Evolutionary conservation across 2,797 vertebrate species (phyloP), one percentile per base, ranked within the genome.

Genomic region (Tokudaia muenninki): DNA sequence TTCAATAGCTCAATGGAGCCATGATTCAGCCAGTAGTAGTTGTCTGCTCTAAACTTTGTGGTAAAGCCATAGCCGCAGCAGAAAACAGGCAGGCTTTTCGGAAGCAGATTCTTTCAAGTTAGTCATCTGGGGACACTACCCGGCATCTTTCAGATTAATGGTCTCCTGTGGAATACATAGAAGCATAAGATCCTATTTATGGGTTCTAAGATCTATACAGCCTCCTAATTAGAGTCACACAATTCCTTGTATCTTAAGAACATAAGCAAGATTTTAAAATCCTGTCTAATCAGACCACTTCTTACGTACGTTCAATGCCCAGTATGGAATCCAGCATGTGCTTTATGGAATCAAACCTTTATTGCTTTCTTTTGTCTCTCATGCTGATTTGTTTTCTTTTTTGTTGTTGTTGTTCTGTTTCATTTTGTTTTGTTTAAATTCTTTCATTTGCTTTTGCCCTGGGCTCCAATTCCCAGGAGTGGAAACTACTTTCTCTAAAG

Each of bases 261-360:
- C 57, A 94, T 72, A 67, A 77, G 10, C 67, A 59, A 86, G 50
- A 74, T 92, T 94, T 96, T 77, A 94, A 95, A 95, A 84, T 78
- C 17, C 31, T 70, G 63, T 89, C 95, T 87, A 87, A 63, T 87
- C 84, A 92, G 63, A 94, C 65, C 2, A 55, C 26, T 37, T 41
- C 41, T 41, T 41, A 41, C 41, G 41, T 2, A 41, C 41, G 41
- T 41, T 41, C 41, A 41, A 41, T 3, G 4, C n/a, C 84, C 74
- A 31, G 67, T 59, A 52, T 3, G 34, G 26, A 88, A 83, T 72
- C 29, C 34, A 83, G 22, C 11, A 57, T 1, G 0, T 63, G 47
- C 57, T 94, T 94, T 77, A 70, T 52, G n/a, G 93, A 81, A 74
- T n/a, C 77, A 88, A 89, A 37, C 90, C 78, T 74, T 26, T 44